phyloP scores from a whole-genome alignment of 53 echinoderm and acorn worm species.

The Antedon mediterranea region DNA sequence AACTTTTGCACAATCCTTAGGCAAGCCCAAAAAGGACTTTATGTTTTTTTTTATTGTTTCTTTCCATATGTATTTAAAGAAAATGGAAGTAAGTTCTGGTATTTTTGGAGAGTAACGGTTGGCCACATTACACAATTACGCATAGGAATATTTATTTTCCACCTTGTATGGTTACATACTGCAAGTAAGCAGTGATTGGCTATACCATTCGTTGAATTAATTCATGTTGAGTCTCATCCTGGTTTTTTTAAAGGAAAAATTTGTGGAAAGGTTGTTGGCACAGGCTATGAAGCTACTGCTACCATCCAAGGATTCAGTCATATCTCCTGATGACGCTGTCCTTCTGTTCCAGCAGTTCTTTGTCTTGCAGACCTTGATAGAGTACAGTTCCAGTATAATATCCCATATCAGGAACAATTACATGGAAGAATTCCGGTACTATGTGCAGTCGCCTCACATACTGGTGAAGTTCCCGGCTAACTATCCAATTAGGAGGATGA shows the following conservation, averaged over 20 bases:
- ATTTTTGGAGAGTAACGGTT: too few relatives aligned
- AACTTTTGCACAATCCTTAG: too few relatives aligned
- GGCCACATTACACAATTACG: too few relatives aligned
- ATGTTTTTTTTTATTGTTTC: too few relatives aligned
- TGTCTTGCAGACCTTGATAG: conserved; percentile 70
- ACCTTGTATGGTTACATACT: too few relatives aligned
- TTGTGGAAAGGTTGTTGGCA: conserved; percentile 60
- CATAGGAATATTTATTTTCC: too few relatives aligned
- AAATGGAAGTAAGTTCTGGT: too few relatives aligned
- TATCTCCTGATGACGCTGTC: conserved; percentile 59
- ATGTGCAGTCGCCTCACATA: conserved; percentile 85
- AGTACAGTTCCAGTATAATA: conserved; percentile 52
- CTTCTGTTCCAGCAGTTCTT: conserved; percentile 83
- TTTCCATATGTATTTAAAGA: too few relatives aligned
- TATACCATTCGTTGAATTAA: neutral
- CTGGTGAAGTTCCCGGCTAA: conserved; percentile 60
- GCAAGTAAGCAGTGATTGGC: too few relatives aligned
- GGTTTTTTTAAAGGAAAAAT: conserved; percentile 36
- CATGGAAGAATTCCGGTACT: conserved; percentile 95
- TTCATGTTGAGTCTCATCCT: too few relatives aligned
- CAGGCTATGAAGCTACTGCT: conserved; percentile 82
- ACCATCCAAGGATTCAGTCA: conserved; percentile 56
- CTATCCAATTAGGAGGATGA: conserved; percentile 71
- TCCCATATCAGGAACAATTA: conserved; percentile 72
- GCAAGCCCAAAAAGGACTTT: too few relatives aligned